Evolutionary conservation across 2,888 invertebrate genomes (phyloP), one percentile per base, ranked within the genome.

Genomic region (Lucinisca nassula): DNA sequence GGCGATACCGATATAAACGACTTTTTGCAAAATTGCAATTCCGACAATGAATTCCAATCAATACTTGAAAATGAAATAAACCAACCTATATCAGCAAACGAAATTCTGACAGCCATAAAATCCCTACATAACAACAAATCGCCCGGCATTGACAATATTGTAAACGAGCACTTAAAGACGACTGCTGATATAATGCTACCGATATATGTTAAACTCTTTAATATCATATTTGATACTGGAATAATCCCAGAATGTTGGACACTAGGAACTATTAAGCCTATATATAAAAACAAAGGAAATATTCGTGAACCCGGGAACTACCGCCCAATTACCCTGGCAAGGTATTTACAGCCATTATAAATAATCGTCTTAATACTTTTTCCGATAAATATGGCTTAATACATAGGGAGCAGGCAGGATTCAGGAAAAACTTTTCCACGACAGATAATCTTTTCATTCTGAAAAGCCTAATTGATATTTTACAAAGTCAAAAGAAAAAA

Each of bases 401-500:
- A 6, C 10, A 24, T 32, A 27, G 14, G 17, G 6, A 4, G 6
- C 67, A 67, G 32, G 67, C 67, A 14, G 67, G 35, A 30, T 67
- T 67, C 21, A 10, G 67, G 30, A 14, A 4, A 55, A 27, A 37
- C 14, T 77, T 27, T 55, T 77, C 77, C 21, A 55, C 55, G 38
- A 55, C 30, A 8, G 75, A 76, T 14, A 67, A 76, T 51, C 6
- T 81, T 30, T 82, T 82, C 49, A 38, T 45, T 0, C 1, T 82
- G n/a, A 24, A 76, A 27, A 17, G 38, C 21, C 27, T 82, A 24
- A 75, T 76, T 35, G 51, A 83, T 40, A 21, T 82, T 72, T 14
- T 77, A 24, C 45, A 77, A 67, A 30, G 4, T 35, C 12, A 30
- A 49, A 82, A 82, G 32, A 76, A 77, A 40, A 82, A 77, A 77